Base-by-base conservation (phyloP, 2,888 invertebrate genomes). In the Apamea monoglypha region DNA sequence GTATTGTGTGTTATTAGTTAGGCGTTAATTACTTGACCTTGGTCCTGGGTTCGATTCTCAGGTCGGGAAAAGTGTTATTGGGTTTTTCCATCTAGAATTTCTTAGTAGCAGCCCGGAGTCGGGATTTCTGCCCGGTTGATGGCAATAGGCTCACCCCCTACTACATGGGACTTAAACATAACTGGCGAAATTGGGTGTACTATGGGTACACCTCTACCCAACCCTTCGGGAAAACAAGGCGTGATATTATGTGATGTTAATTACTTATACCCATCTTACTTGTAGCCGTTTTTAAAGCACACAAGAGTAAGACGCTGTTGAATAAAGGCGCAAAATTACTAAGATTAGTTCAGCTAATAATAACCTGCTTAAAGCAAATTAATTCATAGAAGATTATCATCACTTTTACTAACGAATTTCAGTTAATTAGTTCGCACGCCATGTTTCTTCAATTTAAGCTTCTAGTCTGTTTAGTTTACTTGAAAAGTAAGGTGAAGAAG, bases 91-190 rank as follows among this genome's bases (percentile, higher is more conserved):
- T 64, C 21, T 12, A 0, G 21, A 21, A 64, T 10, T 32, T 18
- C 8, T 18, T 3, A 63, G 61, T 18, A 61, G 29, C 61, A 29
- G 7, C 2, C 18, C 2, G 16, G 7, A 32, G 8, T 29, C 8
- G 18, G 3, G 18, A 8, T 32, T 8, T 8, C 8, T 61, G 18
- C 1, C 16, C 18, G 7, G 6, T 7, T 16, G n/a, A 1, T 61
- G 3, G 0, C 32, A 32, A 32, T 0, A 18, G 4, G 32, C 32
- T 63, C 1, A 10, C 4, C 1, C 14, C 18, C 18, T 32, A 10
- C 36, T 64, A 32, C 10, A 36, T 36, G 5, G 21, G 21, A 36
- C 10, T 64, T 10, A 5, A 12, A 64, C 56, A n/a, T 21, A 53
- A 0, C 63, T 32, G 32, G 8, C 18, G 18, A 8, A 5, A 21